These are phyloP conservation scores for Cyphomyrus plagiostoma DNA, from an alignment of 2,113 vertebrate genomes.

Conservation along the genomic window DNA sequence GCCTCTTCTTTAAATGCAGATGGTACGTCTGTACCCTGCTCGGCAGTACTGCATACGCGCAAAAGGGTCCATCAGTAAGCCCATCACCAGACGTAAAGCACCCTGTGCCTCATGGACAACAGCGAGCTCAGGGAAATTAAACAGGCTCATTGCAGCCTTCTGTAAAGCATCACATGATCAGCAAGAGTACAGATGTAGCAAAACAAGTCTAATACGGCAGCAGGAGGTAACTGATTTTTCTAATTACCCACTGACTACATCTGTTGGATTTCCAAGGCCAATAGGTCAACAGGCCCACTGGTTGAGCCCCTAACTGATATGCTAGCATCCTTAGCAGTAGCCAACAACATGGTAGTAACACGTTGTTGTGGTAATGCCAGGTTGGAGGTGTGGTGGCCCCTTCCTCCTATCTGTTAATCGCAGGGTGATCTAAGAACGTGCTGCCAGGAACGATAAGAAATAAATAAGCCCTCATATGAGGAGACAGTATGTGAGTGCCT, in stretches of 20 bases:
- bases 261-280: not conserved
- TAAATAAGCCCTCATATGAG: not conserved
- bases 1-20: conserved; percentile 70
- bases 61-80: conserved; percentile 77
- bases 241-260: not conserved
- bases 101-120: conserved; percentile 78
- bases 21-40: conserved; percentile 42
- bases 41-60: conserved; percentile 48
- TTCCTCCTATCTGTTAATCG: not conserved
- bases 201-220: not conserved
- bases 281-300: not conserved
- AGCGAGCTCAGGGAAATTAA: conserved; percentile 72
- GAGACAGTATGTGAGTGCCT: not conserved
- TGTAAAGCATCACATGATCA: conserved; percentile 9
- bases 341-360: not conserved
- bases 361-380: not conserved
- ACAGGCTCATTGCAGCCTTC: conserved; percentile 66
- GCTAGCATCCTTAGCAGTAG: not conserved
- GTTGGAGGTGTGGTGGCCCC: not conserved
- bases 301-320: not conserved
- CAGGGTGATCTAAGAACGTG: not conserved
- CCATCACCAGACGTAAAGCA: conserved; percentile 81
- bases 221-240: not conserved
- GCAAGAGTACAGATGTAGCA: conserved; percentile 1
- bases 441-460: not conserved